Base-by-base conservation (phyloP, 1,140 invertebrate genomes). In the Mercenaria mercenaria region DNA sequence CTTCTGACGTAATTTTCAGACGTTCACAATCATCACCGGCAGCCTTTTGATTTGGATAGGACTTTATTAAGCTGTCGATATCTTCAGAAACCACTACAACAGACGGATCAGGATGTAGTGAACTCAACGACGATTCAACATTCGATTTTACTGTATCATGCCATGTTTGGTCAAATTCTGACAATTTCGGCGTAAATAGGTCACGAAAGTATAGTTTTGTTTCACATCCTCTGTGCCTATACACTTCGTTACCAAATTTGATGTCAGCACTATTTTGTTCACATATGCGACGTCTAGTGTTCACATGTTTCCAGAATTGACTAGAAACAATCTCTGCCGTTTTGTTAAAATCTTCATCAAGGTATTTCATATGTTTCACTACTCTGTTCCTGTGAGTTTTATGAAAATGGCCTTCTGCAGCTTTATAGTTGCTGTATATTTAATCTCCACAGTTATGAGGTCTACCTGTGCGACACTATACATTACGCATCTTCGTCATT, bases 1-100 rank as follows among this genome's bases (percentile, higher is more conserved):
- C 10, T 18, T 67, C 11, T 50, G 18, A 6, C 6, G 41, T 29
- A 34, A 74, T 10, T 37, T 50, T 50, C 13, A 85, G 4, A 32
- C 74, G 64, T 85, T 85, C 82, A 85, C 52, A 85, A 26, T 85
- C 82, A 23, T 29, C 34, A 32, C 67, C 67, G 32, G 2, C 23
- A n/a, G 67, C 67, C 47, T 85, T 85, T 2, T 29, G 43, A n/a
- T 23, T 64, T 41, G 56, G 59, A 10, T 32, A 82, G n/a, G 32
- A 0, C n/a, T 43, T 23, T 41, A 82, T 81, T 23, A 41, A 18
- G 1, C 23, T 20, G 18, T n/a, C 13, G 10, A 82, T 26, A 13
- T 15, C 11, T 13, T 67, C 56, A 13, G 80, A 34, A 39, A 15
- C 64, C 52, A 39, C n/a, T n/a, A n/a, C n/a, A n/a, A n/a, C n/a